Conservation (phyloP, 2,888 invertebrate species). For the Oxystoma pomonae region DNA sequence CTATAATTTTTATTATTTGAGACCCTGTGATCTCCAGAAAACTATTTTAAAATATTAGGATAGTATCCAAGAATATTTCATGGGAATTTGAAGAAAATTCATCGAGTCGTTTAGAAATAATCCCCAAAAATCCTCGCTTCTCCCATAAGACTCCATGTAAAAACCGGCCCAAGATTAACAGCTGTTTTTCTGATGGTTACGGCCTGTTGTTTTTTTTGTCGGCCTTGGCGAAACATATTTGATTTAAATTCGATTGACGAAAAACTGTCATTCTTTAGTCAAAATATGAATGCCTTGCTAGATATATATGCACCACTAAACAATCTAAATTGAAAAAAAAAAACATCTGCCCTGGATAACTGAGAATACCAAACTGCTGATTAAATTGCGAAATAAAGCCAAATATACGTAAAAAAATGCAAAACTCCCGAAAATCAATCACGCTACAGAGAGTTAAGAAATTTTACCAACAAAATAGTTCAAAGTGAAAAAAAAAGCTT, state of each 20-base stretch:
- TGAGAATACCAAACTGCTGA: not conserved
- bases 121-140: too few species aligned
- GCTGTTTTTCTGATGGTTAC: too few species aligned
- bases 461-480: not conserved
- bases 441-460: slow-evolving; percentile 4
- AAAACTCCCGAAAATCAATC: not conserved
- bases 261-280: slow-evolving; percentile 1
- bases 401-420: not conserved
- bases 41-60: too few species aligned
- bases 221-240: slow-evolving; percentile 1
- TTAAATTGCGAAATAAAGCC: not conserved
- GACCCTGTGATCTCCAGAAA: too few species aligned
- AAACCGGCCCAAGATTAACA: too few species aligned
- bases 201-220: too few species aligned
- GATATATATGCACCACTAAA: slow-evolving; percentile 2
- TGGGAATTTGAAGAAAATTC: too few species aligned
- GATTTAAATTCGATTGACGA: slow-evolving; percentile 1
- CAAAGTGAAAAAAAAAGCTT: not conserved
- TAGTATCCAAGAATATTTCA: too few species aligned
- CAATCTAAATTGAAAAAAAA: not conserved
- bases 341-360: slow-evolving; percentile 1
- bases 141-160: too few species aligned
- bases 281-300: slow-evolving; percentile 1
- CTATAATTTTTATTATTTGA: too few species aligned
- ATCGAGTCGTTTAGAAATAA: too few species aligned